Conservation (phyloP, 1,140 invertebrate genomes). For the Anastatus disparis region DNA sequence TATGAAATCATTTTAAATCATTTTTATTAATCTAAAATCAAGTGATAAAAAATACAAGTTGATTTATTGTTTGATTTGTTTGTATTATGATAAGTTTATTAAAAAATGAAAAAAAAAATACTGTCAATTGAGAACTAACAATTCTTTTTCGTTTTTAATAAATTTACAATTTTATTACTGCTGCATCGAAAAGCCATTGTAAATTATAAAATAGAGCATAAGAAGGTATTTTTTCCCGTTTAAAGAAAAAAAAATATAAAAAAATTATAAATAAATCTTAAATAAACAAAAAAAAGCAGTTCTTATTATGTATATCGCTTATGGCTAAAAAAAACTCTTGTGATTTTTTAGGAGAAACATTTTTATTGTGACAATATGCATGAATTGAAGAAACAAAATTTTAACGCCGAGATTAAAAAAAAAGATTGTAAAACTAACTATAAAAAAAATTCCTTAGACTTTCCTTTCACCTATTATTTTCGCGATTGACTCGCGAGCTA, state of each 20-base stretch:
- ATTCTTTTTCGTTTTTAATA: too few relatives aligned
- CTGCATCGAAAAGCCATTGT: too few relatives aligned
- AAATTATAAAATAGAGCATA: too few relatives aligned
- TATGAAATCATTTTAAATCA: too few relatives aligned
- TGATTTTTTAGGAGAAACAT: slow-evolving; percentile 39
- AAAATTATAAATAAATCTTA: background rate
- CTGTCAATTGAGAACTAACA: too few relatives aligned
- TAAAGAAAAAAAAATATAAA: background rate
- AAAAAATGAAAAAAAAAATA: too few relatives aligned
- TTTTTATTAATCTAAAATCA: too few relatives aligned
- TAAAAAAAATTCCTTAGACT: slow-evolving; percentile 17
- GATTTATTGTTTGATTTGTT: too few relatives aligned
- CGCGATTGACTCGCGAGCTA: slow-evolving; percentile 14
- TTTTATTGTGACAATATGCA: slow-evolving; percentile 26
- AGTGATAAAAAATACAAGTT: too few relatives aligned
- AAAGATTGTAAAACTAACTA: slow-evolving; percentile 27
- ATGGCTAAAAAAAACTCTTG: slow-evolving; percentile 25
- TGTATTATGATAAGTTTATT: too few relatives aligned
- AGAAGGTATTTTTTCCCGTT: slow-evolving; percentile 7
- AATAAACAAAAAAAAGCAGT: slow-evolving; percentile 22
- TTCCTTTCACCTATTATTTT: background rate
- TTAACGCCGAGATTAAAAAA: slow-evolving; percentile 15
- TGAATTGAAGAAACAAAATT: background rate
- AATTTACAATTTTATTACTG: too few relatives aligned
- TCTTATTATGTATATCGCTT: slow-evolving; percentile 19